phyloP scores from a whole-genome alignment of 2,113 vertebrate genomes.

The Sterna hirundo region DNA sequence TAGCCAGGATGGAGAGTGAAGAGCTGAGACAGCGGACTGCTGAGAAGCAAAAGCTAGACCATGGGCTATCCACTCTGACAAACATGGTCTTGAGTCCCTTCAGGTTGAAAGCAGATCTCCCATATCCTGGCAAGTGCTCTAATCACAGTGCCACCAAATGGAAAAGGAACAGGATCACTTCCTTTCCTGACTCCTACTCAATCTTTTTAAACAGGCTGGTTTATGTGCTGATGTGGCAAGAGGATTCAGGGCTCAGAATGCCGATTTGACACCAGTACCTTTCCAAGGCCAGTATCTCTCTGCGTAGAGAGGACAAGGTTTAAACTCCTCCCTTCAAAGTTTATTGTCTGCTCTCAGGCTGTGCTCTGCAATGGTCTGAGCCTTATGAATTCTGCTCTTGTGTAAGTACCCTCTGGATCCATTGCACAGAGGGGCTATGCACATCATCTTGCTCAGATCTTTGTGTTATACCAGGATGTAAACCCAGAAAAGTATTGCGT shows the following conservation, averaged over 20 bases:
- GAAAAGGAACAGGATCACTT: not conserved
- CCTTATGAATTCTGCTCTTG: not conserved
- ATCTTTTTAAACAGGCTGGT: not conserved
- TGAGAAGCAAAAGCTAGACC: not conserved
- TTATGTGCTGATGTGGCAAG: not conserved
- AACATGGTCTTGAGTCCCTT: not conserved
- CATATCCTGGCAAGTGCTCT: not conserved
- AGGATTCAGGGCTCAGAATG: not conserved
- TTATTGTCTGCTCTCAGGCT: not conserved
- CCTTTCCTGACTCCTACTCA: not conserved
- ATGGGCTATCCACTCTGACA: not conserved
- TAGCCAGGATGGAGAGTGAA: not conserved
- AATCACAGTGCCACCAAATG: not conserved
- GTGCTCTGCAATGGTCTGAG: not conserved
- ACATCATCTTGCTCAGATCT: too few relatives aligned
- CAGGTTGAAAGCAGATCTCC: not conserved
- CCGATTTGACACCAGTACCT: not conserved
- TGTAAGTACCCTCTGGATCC: not conserved
- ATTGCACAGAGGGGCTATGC: fast-evolving
- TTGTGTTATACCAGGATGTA: not conserved
- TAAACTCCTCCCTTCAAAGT: not conserved
- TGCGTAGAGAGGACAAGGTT: not conserved
- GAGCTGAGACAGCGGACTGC: not conserved
- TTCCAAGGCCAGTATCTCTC: not conserved
- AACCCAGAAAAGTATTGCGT: too few relatives aligned